These are phyloP conservation scores for Chromobotia macracanthus DNA, from an alignment of 2,797 vertebrate genomes.

Conservation along the genomic window DNA sequence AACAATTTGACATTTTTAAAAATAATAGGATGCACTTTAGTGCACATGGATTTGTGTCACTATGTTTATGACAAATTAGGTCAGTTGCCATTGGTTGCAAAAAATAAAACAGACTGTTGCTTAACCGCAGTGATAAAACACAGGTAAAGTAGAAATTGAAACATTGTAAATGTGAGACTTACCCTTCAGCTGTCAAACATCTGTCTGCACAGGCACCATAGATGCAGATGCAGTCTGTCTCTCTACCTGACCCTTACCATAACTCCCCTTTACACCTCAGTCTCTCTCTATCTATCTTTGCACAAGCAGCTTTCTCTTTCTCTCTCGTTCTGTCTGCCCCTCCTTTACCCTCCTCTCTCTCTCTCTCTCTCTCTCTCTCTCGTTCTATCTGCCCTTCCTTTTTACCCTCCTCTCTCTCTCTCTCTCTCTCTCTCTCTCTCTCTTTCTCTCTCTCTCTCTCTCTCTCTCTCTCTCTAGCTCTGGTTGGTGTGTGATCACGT, in stretches of 20 bases:
- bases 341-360: neutral
- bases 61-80: no score
- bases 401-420: no score
- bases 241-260: constrained; percentile 32
- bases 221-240: constrained; percentile 29
- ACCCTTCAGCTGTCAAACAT: constrained; percentile 14
- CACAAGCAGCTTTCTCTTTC: constrained; percentile 34
- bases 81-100: neutral
- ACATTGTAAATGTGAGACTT: constrained; percentile 17
- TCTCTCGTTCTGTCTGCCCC: constrained; percentile 1
- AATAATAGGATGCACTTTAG: no score
- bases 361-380: no score
- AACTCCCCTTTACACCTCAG: constrained; percentile 6
- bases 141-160: neutral
- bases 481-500: constrained; percentile 25
- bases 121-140: neutral
- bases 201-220: constrained; percentile 12
- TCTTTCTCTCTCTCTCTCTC: constrained; percentile 9
- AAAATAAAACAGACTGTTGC: neutral
- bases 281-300: constrained; percentile 13
- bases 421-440: constrained; percentile 36
- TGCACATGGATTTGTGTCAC: no score
- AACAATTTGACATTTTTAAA: no score
- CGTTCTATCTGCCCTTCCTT: no score
- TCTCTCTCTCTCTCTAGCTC: constrained; percentile 13